phyloP scores from a whole-genome alignment of 2,888 invertebrate species.

The Eupithecia subfuscata region DNA sequence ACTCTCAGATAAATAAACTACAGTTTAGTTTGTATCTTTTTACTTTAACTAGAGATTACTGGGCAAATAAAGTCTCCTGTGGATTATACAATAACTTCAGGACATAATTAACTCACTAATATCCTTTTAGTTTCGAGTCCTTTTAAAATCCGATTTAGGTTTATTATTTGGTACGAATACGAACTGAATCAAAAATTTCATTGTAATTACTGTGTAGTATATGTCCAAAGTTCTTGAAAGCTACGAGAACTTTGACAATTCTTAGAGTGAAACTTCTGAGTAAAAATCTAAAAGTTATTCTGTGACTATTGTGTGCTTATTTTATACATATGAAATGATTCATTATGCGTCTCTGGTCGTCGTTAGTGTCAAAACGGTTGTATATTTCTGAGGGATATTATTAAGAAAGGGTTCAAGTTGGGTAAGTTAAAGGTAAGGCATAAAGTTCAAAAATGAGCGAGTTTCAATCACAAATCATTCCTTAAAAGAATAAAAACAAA shows the following conservation, averaged over 20 bases:
- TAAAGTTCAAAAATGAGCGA: not conserved
- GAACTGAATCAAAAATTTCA: too few relatives aligned
- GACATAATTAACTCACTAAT: not conserved
- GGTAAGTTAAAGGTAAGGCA: not conserved
- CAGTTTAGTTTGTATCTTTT: not conserved
- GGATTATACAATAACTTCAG: not conserved
- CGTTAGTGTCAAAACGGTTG: conserved; percentile 36
- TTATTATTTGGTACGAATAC: too few relatives aligned
- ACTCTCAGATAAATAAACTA: not conserved
- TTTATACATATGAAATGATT: conserved; percentile 56
- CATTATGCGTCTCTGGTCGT: conserved; percentile 27
- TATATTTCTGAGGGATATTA: conserved; percentile 18
- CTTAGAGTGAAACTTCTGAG: not conserved
- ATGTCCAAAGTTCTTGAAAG: not conserved
- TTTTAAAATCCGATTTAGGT: too few relatives aligned
- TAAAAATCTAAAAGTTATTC: not conserved
- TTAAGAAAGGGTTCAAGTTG: not conserved
- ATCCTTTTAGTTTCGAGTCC: not conserved
- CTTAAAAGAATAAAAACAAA: too few relatives aligned
- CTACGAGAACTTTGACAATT: not conserved
- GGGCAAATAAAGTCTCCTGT: not conserved
- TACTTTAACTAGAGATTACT: not conserved
- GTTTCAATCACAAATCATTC: not conserved
- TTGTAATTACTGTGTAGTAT: too few relatives aligned
- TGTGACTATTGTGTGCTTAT: conserved; percentile 44